These are phyloP conservation scores for Megaustenia siamemsis DNA, from an alignment of 2,888 invertebrate species.

Conservation along the genomic window DNA sequence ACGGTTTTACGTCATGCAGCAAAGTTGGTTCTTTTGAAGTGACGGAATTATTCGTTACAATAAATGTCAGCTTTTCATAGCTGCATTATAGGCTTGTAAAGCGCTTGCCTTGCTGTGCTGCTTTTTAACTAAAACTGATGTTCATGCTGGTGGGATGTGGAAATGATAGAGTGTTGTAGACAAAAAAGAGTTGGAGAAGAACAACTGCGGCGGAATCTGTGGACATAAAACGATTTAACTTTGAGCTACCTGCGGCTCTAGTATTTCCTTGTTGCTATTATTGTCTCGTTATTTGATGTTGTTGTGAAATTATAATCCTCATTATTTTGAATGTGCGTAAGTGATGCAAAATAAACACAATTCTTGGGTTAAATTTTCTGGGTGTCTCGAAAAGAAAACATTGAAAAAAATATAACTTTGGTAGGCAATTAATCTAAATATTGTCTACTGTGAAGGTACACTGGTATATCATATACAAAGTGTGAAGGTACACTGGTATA, in stretches of 20 bases:
- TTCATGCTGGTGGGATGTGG: neutral
- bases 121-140: neutral
- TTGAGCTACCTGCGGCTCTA: neutral
- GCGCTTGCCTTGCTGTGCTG: neutral
- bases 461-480: no score
- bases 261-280: neutral
- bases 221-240: neutral
- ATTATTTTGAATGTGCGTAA: no score
- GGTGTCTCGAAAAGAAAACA: no score
- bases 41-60: conserved; percentile 31
- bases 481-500: no score
- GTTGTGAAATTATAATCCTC: no score
- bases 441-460: no score
- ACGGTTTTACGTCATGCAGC: conserved; percentile 26
- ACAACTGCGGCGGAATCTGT: conserved; percentile 6
- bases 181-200: conserved; percentile 11
- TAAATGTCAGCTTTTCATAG: conserved; percentile 26
- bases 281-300: neutral
- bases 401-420: no score
- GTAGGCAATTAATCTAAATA: no score
- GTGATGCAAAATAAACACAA: no score
- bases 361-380: no score
- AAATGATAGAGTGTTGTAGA: conserved; percentile 25
- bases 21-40: conserved; percentile 23
- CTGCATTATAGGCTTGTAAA: conserved; percentile 16